Evolutionary conservation across 2,888 invertebrate genomes (phyloP).

Genomic region (Drosophila longiperda): DNA sequence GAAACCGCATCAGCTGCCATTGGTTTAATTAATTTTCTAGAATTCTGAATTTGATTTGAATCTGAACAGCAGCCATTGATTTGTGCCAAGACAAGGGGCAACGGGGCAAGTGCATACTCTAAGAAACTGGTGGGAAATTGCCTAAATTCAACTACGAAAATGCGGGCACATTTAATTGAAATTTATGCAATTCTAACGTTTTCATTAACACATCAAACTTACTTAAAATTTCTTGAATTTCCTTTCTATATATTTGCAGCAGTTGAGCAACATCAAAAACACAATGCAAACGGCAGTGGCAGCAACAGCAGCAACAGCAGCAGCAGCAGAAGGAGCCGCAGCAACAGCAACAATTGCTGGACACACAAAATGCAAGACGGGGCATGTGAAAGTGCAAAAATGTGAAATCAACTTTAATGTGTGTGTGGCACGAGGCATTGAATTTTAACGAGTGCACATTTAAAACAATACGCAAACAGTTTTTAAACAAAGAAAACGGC

Average conservation of each 20-base stretch:
- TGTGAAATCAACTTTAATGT: slow-evolving; percentile 74
- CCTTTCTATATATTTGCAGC: slow-evolving; percentile 6
- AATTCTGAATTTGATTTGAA: slow-evolving; percentile 71
- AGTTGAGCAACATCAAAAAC: slow-evolving; percentile 3
- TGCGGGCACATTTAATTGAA: slow-evolving; percentile 52
- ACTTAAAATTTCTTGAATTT: not conserved
- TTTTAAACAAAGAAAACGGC: slow-evolving; percentile 6
- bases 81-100: slow-evolving; percentile 1
- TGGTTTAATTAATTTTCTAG: slow-evolving; percentile 77
- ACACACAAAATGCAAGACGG: slow-evolving; percentile 25
- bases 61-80: slow-evolving; percentile 53
- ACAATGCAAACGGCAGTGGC: slow-evolving; percentile 23
- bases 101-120: not conserved
- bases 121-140: slow-evolving; percentile 38
- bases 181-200: slow-evolving; percentile 56
- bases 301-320: not conserved
- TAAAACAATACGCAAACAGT: slow-evolving; percentile 65
- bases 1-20: slow-evolving; percentile 59
- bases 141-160: slow-evolving; percentile 21
- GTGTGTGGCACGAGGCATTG: slow-evolving; percentile 56
- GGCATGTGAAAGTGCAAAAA: slow-evolving; percentile 41
- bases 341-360: slow-evolving; percentile 9
- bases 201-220: slow-evolving; percentile 1
- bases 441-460: slow-evolving; percentile 70
- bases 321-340: not conserved